Conservation (phyloP, 2,797 vertebrate species). For the Neomorphus geoffroyi region DNA sequence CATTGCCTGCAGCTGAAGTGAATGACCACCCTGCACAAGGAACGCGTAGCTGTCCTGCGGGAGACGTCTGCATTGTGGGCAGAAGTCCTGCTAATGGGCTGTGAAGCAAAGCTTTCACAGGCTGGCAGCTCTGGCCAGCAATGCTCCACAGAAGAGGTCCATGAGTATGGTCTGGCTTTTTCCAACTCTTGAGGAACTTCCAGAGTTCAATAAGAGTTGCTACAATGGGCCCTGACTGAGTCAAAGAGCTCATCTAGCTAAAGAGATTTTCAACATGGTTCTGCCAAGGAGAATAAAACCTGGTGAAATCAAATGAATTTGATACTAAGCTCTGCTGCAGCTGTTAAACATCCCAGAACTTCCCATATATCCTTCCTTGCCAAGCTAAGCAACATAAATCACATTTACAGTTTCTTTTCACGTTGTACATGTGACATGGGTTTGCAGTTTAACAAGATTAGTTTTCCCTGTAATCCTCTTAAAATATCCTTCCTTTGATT, state of each 20-base stretch:
- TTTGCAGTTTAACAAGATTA: conserved; percentile 53
- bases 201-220: not conserved
- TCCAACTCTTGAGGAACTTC: not conserved
- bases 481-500: conserved; percentile 45
- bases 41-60: not conserved
- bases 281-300: not conserved
- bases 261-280: not conserved
- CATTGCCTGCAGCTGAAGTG: not conserved
- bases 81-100: not conserved
- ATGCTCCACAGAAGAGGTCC: not conserved
- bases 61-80: too few species aligned
- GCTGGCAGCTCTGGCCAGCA: not conserved
- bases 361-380: not conserved
- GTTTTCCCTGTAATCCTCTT: conserved; percentile 57
- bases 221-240: not conserved
- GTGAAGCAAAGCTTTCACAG: not conserved
- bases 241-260: not conserved
- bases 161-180: not conserved
- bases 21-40: not conserved
- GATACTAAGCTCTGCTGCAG: not conserved
- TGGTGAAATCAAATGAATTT: not conserved
- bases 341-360: not conserved
- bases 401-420: not conserved
- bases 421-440: not conserved
- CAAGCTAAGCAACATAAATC: not conserved